These are phyloP conservation scores for Cephonodes hylas DNA, from an alignment of 2,888 invertebrate species.

Conservation along the genomic window DNA sequence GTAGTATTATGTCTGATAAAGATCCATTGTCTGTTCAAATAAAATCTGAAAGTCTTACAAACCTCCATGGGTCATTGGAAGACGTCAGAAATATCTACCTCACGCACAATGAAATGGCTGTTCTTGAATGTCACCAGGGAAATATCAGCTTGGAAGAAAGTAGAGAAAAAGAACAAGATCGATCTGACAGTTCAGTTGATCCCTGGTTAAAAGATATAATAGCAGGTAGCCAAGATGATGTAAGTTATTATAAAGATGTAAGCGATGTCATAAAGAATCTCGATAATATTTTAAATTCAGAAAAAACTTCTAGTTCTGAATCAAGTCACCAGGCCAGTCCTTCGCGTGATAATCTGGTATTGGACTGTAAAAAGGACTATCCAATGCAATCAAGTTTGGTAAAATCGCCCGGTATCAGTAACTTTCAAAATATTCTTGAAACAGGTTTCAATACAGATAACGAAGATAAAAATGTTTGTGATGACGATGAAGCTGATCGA, in stretches of 20 bases:
- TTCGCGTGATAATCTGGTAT: constrained; percentile 70
- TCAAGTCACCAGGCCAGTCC: constrained; percentile 81
- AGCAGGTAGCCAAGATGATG: constrained; percentile 80
- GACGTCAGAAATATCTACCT: constrained; percentile 77
- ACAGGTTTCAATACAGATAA: constrained; percentile 49
- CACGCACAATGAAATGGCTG: constrained; percentile 66
- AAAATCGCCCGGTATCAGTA: constrained; percentile 72
- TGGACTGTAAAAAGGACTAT: constrained; percentile 73
- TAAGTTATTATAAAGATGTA: constrained; percentile 81
- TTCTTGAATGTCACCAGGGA: constrained; percentile 68
- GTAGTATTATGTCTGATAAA: constrained; percentile 70
- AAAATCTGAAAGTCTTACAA: constrained; percentile 81
- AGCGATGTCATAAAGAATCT: constrained; percentile 84
- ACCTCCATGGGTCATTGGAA: constrained; percentile 86
- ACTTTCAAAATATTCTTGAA: constrained; percentile 69
- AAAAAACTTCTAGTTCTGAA: constrained; percentile 82
- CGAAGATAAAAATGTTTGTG: constrained; percentile 42
- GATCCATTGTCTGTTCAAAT: constrained; percentile 63
- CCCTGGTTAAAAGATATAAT: constrained; percentile 83
- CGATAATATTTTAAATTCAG: constrained; percentile 82
- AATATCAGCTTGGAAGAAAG: constrained; percentile 57
- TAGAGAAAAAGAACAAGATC: constrained; percentile 57
- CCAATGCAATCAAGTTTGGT: constrained; percentile 68
- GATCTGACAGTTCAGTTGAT: constrained; percentile 74
- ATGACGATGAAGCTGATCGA: constrained; percentile 62